Conservation (phyloP, 1,140 invertebrate genomes). For the Anastrepha obliqua region DNA sequence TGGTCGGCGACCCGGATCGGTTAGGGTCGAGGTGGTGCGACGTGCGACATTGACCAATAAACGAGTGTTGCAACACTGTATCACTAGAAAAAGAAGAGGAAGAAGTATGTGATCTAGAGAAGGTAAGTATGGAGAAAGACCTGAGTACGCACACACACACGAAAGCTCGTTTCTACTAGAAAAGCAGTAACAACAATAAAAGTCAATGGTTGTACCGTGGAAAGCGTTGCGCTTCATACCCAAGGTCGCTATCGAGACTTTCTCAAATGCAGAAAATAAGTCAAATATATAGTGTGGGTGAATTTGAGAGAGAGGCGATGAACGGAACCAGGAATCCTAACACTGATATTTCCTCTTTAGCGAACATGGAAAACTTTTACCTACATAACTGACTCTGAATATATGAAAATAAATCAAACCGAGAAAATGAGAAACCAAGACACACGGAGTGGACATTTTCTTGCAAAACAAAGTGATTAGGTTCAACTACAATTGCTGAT, state of each 20-base stretch:
- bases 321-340: background rate
- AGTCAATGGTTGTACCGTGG: background rate
- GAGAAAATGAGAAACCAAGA: too few species aligned
- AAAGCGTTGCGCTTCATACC: background rate
- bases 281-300: background rate
- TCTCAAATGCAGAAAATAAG: too few species aligned
- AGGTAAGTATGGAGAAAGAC: background rate
- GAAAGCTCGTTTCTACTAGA: background rate
- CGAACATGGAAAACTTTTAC: too few species aligned
- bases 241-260: background rate
- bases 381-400: too few species aligned
- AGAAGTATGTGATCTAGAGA: background rate
- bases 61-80: background rate
- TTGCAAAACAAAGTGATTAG: too few species aligned
- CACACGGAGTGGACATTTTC: too few species aligned
- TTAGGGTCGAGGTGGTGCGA: background rate
- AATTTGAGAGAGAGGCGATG: too few species aligned
- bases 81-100: background rate
- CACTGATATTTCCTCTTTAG: too few species aligned
- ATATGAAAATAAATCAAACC: too few species aligned
- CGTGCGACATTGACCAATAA: slow-evolving; percentile 37
- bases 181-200: background rate
- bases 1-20: background rate
- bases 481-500: too few species aligned
- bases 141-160: background rate